Evolutionary conservation across 2,113 vertebrate species (phyloP).

Genomic region (Hystrix brachyura): DNA sequence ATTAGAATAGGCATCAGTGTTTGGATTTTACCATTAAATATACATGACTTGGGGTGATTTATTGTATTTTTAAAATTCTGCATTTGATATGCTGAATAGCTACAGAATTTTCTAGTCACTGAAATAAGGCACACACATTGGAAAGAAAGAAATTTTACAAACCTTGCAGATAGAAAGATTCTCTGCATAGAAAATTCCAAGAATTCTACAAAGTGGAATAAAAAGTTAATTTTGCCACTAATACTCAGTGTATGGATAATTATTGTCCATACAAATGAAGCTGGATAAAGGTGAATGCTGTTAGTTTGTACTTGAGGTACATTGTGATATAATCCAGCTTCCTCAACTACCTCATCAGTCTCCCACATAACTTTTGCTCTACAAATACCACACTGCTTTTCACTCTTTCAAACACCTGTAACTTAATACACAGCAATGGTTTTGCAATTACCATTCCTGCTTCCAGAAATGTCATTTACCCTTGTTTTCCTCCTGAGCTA

Average conservation of each 20-base stretch:
- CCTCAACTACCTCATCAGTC: neutral
- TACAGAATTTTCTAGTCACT: neutral
- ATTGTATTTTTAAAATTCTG: slow-evolving; percentile 20
- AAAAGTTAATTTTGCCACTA: neutral
- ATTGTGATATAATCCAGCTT: neutral
- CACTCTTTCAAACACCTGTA: neutral
- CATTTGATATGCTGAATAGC: neutral
- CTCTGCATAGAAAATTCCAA: neutral
- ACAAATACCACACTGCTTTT: neutral
- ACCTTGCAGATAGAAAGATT: neutral
- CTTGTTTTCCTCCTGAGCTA: neutral
- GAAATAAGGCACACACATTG: neutral
- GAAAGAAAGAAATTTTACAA: neutral
- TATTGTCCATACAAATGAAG: neutral
- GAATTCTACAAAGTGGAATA: too few species aligned
- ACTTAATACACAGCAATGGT: neutral
- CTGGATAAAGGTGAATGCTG: neutral
- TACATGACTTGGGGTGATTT: neutral
- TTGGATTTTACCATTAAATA: slow-evolving; percentile 10
- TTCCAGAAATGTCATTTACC: neutral
- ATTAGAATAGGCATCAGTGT: neutral
- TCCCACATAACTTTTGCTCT: neutral
- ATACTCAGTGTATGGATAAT: too few species aligned
- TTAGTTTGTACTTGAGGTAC: neutral
- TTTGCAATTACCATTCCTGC: neutral